phyloP scores from a whole-genome alignment of 1,140 invertebrate genomes.

The Chrysoperla carnea region DNA sequence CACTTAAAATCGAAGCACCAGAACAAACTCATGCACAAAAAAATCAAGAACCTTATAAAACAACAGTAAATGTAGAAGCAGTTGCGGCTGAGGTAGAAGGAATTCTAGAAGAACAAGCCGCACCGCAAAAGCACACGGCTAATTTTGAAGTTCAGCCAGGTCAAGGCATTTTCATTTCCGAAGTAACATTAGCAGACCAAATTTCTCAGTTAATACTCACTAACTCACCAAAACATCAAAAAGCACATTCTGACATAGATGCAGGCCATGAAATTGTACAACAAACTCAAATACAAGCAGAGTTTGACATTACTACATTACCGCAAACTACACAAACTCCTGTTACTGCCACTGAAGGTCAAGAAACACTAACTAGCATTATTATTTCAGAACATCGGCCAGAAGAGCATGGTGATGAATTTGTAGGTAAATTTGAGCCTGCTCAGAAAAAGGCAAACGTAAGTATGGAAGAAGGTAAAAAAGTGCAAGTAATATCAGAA shows the following conservation, averaged over 20 bases:
- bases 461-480: conserved; percentile 24
- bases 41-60: conserved; percentile 13
- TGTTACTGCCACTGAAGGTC: conserved; percentile 9
- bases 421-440: conserved; percentile 19
- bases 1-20: conserved; percentile 7
- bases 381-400: conserved; percentile 16
- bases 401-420: conserved; percentile 19
- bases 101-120: conserved; percentile 9
- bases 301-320: not conserved
- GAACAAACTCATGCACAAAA: conserved; percentile 10
- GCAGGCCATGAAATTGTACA: conserved; percentile 1
- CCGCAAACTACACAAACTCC: not conserved
- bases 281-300: not conserved
- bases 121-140: conserved; percentile 13
- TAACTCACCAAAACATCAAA: conserved; percentile 3
- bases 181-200: conserved; percentile 10
- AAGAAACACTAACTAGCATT: conserved; percentile 11
- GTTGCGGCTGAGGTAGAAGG: conserved; percentile 11
- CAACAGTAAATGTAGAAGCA: conserved; percentile 9
- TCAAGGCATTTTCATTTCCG: conserved; percentile 7
- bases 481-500: conserved; percentile 17
- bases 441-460: conserved; percentile 20
- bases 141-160: conserved; percentile 9
- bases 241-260: conserved; percentile 3
- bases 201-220: conserved; percentile 4